These are phyloP conservation scores for Empidonax traillii DNA, from an alignment of 2,113 vertebrate species.

Conservation along the genomic window DNA sequence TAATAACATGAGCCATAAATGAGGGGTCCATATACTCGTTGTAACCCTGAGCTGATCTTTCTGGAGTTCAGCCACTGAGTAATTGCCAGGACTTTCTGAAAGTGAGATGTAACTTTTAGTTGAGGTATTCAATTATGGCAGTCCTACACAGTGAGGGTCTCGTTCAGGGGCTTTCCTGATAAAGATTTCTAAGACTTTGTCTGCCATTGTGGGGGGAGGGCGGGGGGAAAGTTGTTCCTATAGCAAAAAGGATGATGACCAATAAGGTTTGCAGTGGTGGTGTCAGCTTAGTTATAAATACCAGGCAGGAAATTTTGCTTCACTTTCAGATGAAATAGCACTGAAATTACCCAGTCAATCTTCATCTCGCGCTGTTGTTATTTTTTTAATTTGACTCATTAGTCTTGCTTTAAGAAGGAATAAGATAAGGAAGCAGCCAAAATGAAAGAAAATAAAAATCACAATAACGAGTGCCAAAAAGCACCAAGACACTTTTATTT, in stretches of 20 bases:
- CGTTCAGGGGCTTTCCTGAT: neutral
- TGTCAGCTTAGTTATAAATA: neutral
- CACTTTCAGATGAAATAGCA: neutral
- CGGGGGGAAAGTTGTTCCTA: neutral
- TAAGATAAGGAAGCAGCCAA: neutral
- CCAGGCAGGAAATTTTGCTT: neutral
- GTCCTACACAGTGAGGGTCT: neutral
- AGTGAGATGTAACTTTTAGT: neutral
- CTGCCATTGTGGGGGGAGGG: neutral
- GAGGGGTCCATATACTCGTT: neutral
- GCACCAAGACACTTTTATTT: neutral
- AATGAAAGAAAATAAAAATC: neutral
- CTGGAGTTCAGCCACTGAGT: neutral
- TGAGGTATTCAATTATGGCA: neutral
- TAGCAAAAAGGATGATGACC: neutral
- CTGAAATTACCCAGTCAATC: neutral
- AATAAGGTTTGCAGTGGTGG: neutral
- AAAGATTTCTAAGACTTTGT: neutral
- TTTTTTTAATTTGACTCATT: neutral
- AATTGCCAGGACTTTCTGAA: neutral
- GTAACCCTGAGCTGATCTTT: neutral
- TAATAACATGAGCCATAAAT: neutral
- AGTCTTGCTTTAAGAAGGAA: neutral
- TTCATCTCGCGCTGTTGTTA: neutral
- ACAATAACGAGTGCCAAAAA: neutral